Percentiles rank a stretch among this genome's conserved stretches.
Evolutionary conservation across 2,113 vertebrate genomes (phyloP).

Genomic region (Nasalis larvatus): DNA sequence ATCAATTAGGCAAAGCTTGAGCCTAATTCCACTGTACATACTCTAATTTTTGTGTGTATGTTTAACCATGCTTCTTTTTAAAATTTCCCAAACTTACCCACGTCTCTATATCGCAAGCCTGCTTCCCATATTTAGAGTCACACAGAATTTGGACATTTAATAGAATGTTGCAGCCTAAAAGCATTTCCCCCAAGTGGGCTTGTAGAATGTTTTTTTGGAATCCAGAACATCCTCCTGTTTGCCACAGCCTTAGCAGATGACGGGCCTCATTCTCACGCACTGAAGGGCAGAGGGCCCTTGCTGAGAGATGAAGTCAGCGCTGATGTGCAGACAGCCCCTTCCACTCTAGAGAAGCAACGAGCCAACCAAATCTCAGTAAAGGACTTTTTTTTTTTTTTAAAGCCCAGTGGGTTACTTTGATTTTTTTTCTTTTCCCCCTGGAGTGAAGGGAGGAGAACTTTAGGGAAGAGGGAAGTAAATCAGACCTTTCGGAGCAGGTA

Average conservation of each 20-base stretch:
- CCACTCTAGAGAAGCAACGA: neutral
- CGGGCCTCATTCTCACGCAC: neutral
- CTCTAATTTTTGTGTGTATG: neutral
- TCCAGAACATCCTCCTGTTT: neutral
- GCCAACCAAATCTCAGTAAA: neutral
- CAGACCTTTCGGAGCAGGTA: neutral
- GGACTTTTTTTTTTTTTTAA: neutral
- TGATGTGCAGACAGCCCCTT: neutral
- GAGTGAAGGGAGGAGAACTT: neutral
- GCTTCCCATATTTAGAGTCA: neutral
- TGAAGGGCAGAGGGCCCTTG: neutral
- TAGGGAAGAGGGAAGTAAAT: neutral
- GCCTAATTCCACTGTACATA: neutral
- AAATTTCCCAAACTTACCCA: neutral
- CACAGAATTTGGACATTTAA: neutral
- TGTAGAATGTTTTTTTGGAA: neutral
- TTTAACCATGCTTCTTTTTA: neutral
- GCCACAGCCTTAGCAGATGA: neutral
- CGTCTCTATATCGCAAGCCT: neutral
- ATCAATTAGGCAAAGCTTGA: slow-evolving; percentile 34
- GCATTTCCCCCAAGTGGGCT: neutral
- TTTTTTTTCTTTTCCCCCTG: neutral
- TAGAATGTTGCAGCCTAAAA: neutral
- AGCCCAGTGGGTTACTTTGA: neutral
- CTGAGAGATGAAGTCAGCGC: neutral